Base-by-base conservation (phyloP, 2,888 invertebrate species). In the Cremastobaeus sp. region DNA sequence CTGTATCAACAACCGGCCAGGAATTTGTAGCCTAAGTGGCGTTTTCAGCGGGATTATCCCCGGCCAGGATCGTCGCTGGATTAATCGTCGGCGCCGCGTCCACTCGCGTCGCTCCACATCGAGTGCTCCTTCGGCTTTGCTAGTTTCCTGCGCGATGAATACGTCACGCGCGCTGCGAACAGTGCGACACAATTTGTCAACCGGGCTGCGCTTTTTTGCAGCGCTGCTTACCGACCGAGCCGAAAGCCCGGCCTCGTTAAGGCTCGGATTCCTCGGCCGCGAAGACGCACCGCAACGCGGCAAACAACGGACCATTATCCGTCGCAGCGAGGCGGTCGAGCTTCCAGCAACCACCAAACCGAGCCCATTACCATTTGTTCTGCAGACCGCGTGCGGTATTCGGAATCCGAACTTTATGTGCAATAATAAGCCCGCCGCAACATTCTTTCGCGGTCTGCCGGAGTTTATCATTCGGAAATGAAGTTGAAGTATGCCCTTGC, bases 291-390 rank as follows among this genome's bases (percentile, higher is more conserved):
- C 59, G 18, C 35, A 54, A n/a, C 25, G 12, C 74, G 75, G 37
- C 5, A 60, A 76, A 76, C 76, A 75, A 77, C 59, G 73, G 77
- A 74, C 79, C 77, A 79, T 81, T 81, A 81, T 77, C 76, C 76
- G 77, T 70, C 75, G 76, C 78, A 76, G 54, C 78, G 59, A 76
- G 17, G 60, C 41, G 47, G 66, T 48, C 65, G 43, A 47, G 52
- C 68, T 41, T 59, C 43, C 59, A 52, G 30, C 68, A 37, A 68
- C 52, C 68, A 54, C 54, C 54, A 54, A 64, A 62, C 70, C 60
- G 32, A 77, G 80, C 79, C 80, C 73, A 81, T 81, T 81, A 80
- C 80, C 80, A 81, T 81, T 80, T 77, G 78, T 81, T 78, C 77
- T 76, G 77, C 70, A 68, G 66, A 71, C 72, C 76, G 76, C 73